These are phyloP conservation scores for Pyrrhia umbra DNA, from an alignment of 2,888 invertebrate genomes.

Conservation along the genomic window DNA sequence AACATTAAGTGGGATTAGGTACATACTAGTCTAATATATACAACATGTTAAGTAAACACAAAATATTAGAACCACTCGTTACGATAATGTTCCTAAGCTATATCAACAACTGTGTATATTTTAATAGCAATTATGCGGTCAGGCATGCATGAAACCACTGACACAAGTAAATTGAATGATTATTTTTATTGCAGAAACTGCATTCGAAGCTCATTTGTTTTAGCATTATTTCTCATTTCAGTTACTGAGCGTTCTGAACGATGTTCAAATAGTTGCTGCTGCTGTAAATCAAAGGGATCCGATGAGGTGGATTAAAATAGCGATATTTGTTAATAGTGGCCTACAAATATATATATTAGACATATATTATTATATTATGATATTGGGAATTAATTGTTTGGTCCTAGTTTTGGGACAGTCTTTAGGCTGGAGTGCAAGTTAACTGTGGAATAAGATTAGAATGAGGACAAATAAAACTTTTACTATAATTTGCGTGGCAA, in stretches of 20 bases:
- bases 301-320: too few species aligned
- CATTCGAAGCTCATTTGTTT: neutral
- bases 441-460: neutral
- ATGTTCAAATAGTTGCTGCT: neutral
- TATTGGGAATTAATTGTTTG: too few species aligned
- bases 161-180: constrained; percentile 21
- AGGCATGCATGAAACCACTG: constrained; percentile 20
- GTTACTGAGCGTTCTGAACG: neutral
- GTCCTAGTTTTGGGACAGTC: too few species aligned
- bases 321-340: too few species aligned
- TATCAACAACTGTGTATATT: neutral
- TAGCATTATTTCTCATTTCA: neutral
- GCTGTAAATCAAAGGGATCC: too few species aligned
- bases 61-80: neutral
- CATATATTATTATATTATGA: too few species aligned
- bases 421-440: too few species aligned
- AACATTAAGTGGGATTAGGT: neutral
- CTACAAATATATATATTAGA: too few species aligned
- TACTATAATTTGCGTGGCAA: neutral
- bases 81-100: constrained; percentile 4
- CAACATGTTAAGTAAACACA: neutral
- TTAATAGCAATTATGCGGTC: constrained; percentile 18
- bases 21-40: neutral
- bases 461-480: neutral
- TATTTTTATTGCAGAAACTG: constrained; percentile 11